These are phyloP conservation scores for Prionchulus punctatus DNA, from an alignment of 2,888 invertebrate species.

Conservation along the genomic window DNA sequence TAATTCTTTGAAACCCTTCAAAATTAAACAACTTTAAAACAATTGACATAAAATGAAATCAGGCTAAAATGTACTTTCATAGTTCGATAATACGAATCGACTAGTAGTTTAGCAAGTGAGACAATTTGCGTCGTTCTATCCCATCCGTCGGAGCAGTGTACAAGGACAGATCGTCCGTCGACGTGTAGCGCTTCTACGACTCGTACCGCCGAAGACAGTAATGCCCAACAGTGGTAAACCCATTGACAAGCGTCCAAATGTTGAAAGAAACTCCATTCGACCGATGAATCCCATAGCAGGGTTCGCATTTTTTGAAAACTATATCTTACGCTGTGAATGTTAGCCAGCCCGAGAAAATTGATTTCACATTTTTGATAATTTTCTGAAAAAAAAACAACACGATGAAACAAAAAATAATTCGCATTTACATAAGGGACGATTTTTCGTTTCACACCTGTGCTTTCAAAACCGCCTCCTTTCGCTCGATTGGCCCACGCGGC, in stretches of 20 bases:
- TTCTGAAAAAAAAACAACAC: conserved; percentile 40
- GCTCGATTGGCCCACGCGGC: conserved; percentile 91
- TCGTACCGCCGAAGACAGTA: conserved; percentile 60
- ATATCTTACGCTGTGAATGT: conserved; percentile 84
- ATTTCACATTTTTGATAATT: conserved; percentile 89
- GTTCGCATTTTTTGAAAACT: conserved; percentile 73
- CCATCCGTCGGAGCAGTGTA: conserved; percentile 98
- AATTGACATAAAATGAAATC: not conserved
- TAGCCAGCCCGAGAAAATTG: conserved; percentile 89
- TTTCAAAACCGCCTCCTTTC: conserved; percentile 90
- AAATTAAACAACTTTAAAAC: not conserved
- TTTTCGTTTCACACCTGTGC: conserved; percentile 40
- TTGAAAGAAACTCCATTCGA: conserved; percentile 59
- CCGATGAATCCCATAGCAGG: conserved; percentile 16
- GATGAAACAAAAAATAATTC: conserved; percentile 7
- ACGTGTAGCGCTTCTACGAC: conserved; percentile 53
- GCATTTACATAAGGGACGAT: not conserved
- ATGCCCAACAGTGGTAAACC: conserved; percentile 71
- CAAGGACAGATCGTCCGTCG: conserved; percentile 71
- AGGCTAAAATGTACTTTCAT: conserved; percentile 46
- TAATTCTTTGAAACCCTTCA: conserved; percentile 72
- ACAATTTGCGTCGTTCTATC: conserved; percentile 94
- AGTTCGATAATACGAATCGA: conserved; percentile 87
- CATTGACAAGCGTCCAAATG: conserved; percentile 73
- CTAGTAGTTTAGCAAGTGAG: conserved; percentile 69